Conservation (phyloP, 1,140 invertebrate species). For the Drosophila obscura region DNA sequence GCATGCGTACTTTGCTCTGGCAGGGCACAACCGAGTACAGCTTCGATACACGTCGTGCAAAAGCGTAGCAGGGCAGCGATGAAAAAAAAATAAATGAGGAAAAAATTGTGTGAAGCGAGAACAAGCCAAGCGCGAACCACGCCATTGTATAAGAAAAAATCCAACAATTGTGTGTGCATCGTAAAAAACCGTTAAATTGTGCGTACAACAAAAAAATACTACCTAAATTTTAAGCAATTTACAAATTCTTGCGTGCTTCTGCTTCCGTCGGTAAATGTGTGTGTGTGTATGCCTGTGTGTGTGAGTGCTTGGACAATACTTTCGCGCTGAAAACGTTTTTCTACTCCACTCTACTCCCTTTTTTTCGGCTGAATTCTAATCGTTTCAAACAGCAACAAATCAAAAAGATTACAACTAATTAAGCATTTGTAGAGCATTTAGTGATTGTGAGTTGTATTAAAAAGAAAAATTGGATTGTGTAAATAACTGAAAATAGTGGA, state of each 20-base stretch:
- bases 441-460: not conserved
- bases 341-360: slow-evolving; percentile 30
- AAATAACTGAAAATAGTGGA: slow-evolving; percentile 78
- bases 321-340: slow-evolving; percentile 79
- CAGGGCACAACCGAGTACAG: slow-evolving; percentile 74
- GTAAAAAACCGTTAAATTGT: slow-evolving; percentile 55
- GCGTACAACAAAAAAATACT: slow-evolving; percentile 61
- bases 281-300: slow-evolving; percentile 42
- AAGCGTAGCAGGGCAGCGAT: slow-evolving; percentile 76
- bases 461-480: slow-evolving; percentile 62
- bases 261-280: slow-evolving; percentile 44
- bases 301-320: slow-evolving; percentile 60
- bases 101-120: slow-evolving; percentile 74
- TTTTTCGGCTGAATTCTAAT: slow-evolving; percentile 25
- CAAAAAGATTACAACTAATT: slow-evolving; percentile 19
- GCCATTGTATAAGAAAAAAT: slow-evolving; percentile 54
- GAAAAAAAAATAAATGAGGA: slow-evolving; percentile 78
- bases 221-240: slow-evolving; percentile 61
- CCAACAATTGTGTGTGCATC: slow-evolving; percentile 49
- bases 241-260: slow-evolving; percentile 77
- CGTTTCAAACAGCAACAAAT: slow-evolving; percentile 19
- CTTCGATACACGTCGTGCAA: slow-evolving; percentile 81
- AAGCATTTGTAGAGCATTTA: too few species aligned
- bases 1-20: slow-evolving; percentile 73
- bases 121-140: slow-evolving; percentile 49